phyloP scores from a whole-genome alignment of 2,888 invertebrate species.

The Trissoscelio sp. region DNA sequence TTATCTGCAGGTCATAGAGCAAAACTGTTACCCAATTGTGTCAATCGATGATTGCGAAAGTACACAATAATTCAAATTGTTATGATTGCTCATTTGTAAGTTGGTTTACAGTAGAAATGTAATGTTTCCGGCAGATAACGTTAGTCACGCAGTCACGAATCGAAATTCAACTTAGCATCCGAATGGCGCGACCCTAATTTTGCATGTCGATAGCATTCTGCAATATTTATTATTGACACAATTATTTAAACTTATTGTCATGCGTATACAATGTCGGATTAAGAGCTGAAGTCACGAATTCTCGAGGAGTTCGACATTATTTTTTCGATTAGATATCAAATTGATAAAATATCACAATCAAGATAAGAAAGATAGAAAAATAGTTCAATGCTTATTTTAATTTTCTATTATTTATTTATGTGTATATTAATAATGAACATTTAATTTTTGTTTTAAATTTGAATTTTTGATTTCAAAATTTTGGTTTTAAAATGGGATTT shows the following conservation, averaged over 20 bases:
- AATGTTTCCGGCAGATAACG: conserved; percentile 27
- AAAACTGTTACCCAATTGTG: neutral
- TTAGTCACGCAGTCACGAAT: conserved; percentile 33
- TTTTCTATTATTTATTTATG: too few species aligned
- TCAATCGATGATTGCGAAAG: neutral
- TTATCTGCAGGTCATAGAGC: too few species aligned
- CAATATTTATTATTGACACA: conserved; percentile 19
- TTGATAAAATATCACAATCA: too few species aligned
- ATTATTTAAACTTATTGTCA: neutral
- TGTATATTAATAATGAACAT: too few species aligned
- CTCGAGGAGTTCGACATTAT: neutral
- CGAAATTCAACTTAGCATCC: conserved; percentile 4
- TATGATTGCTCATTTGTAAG: conserved; percentile 7
- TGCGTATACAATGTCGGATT: too few species aligned
- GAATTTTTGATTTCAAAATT: too few species aligned
- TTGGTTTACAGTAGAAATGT: conserved; percentile 24
- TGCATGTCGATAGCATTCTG: conserved; percentile 13
- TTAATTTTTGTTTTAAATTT: too few species aligned
- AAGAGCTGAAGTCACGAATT: conserved; percentile 28
- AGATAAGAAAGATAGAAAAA: too few species aligned
- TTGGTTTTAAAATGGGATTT: too few species aligned
- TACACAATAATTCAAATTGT: neutral
- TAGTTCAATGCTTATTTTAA: too few species aligned
- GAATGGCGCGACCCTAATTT: conserved; percentile 9
- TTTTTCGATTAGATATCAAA: too few species aligned